Percentiles rank a stretch among this genome's conserved stretches.
Conservation (phyloP, 2,797 vertebrate genomes). For the Semaprochilodus insignis region DNA sequence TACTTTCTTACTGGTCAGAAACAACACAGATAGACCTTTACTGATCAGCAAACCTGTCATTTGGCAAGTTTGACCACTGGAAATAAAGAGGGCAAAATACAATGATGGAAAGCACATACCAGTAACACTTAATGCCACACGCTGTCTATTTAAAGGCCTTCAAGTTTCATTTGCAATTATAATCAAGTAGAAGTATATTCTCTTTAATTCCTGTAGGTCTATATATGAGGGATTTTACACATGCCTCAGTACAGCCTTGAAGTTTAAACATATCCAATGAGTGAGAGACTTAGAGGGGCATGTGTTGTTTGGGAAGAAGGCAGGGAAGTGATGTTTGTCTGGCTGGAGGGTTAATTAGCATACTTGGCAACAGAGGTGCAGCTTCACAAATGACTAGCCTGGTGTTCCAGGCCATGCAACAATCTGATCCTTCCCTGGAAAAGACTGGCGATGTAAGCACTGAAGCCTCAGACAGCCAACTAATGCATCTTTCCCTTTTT, state of each 20-base stretch:
- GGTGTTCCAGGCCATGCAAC: neutral
- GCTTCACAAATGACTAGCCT: conserved; percentile 6
- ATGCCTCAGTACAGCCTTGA: conserved; percentile 8
- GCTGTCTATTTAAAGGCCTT: conserved; percentile 53
- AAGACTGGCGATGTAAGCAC: neutral
- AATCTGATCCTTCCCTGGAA: neutral
- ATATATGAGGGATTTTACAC: conserved; percentile 44
- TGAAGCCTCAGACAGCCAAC: neutral
- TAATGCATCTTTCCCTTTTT: neutral
- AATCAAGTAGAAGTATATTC: conserved; percentile 30
- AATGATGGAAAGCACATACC: neutral
- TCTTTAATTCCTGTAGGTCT: conserved; percentile 21
- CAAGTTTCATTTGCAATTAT: conserved; percentile 54
- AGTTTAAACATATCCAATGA: neutral
- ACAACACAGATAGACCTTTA: neutral
- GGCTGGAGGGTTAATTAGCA: neutral
- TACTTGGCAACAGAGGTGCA: neutral
- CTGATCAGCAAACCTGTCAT: neutral
- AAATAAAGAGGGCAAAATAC: too few relatives aligned
- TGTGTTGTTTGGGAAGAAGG: neutral
- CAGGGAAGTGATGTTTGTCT: neutral
- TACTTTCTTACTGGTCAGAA: neutral
- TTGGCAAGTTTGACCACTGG: neutral
- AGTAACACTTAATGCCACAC: conserved; percentile 41
- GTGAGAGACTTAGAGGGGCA: neutral